Evolutionary conservation across 2,113 vertebrate species (phyloP).

Genomic region (Petrocephalus microphthalmus): DNA sequence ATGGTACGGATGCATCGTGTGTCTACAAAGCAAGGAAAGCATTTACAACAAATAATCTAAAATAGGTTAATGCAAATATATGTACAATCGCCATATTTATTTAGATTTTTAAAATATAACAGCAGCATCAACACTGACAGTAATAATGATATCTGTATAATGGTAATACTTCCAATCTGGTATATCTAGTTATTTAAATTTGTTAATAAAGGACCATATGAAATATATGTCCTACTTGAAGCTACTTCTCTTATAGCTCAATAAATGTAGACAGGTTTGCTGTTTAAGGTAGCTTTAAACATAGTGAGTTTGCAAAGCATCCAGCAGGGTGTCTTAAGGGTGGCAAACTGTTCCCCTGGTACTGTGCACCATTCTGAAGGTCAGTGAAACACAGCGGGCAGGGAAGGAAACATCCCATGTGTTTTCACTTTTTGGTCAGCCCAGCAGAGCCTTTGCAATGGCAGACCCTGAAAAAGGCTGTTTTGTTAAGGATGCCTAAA

Average conservation of each 20-base stretch:
- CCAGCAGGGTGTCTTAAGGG: neutral
- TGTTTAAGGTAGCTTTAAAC: neutral
- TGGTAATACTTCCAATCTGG: neutral
- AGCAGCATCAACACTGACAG: neutral
- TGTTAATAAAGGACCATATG: neutral
- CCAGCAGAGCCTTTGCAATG: neutral
- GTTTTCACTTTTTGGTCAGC: neutral
- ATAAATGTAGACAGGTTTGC: neutral
- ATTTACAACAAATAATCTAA: neutral
- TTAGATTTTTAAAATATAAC: neutral
- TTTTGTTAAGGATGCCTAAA: too few relatives aligned
- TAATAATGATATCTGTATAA: neutral
- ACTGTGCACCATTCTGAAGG: neutral
- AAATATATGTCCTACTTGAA: neutral
- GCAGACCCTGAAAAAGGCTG: neutral
- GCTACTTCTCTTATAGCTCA: neutral
- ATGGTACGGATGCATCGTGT: neutral
- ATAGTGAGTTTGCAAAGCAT: neutral
- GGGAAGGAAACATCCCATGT: neutral
- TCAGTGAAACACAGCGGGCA: neutral
- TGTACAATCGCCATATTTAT: neutral
- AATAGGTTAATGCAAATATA: neutral
- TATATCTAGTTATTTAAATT: neutral
- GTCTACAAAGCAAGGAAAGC: neutral
- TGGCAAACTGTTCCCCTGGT: neutral